Percentiles rank a stretch among this genome's conserved stretches.
Evolutionary conservation across 1,140 invertebrate genomes (phyloP).

Genomic region (Helicorthomorpha holstii): DNA sequence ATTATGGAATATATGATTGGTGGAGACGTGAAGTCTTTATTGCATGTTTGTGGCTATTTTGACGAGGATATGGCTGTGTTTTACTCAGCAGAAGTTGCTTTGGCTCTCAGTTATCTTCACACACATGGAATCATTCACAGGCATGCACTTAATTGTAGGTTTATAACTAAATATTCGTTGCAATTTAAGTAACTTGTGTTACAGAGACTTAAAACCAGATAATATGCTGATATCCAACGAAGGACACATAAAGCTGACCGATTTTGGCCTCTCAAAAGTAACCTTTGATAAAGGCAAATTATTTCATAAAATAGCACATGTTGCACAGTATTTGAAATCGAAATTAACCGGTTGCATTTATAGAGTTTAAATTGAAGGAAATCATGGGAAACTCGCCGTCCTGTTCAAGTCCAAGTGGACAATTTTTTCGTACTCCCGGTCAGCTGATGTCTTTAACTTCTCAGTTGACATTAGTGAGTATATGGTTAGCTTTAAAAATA

Average conservation of each 20-base stretch:
- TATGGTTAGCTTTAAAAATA: no score
- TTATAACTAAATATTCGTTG: background rate
- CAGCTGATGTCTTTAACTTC: conserved; percentile 80
- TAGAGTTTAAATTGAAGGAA: background rate
- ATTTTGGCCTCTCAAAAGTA: conserved; percentile 92
- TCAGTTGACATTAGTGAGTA: conserved; percentile 65
- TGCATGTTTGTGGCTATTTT: conserved; percentile 74
- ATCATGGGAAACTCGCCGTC: background rate
- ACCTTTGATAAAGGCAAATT: conserved; percentile 41
- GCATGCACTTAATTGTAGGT: conserved; percentile 4
- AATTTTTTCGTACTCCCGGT: conserved; percentile 57
- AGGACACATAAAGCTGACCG: conserved; percentile 94
- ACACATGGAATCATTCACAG: conserved; percentile 90
- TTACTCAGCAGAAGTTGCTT: conserved; percentile 85
- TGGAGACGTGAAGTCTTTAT: conserved; percentile 80
- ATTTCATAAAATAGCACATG: background rate
- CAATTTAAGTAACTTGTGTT: conserved; percentile 8
- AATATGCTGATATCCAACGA: conserved; percentile 87
- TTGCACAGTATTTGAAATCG: background rate
- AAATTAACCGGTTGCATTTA: background rate
- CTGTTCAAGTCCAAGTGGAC: background rate
- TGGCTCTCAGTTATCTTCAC: conserved; percentile 92
- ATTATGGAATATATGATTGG: conserved; percentile 96
- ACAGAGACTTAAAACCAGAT: conserved; percentile 89
- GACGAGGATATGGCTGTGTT: conserved; percentile 76